phyloP scores from a whole-genome alignment of 2,888 invertebrate species.

The Pyralis farinalis region DNA sequence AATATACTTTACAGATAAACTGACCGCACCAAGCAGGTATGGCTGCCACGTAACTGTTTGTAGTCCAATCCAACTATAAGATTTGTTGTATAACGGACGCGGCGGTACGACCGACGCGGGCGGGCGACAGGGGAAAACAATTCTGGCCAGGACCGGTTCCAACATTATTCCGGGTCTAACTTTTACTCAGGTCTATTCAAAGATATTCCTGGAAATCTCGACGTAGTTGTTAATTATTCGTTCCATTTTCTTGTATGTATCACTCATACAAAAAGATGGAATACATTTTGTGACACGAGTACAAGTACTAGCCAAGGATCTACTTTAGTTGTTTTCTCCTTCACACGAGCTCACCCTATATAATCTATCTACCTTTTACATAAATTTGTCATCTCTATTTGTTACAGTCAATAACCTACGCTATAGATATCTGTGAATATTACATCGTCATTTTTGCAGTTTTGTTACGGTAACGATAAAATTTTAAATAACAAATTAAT shows the following conservation, averaged over 20 bases:
- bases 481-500: too few species aligned
- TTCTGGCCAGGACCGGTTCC: constrained; percentile 52
- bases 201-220: neutral
- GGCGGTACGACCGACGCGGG: constrained; percentile 43
- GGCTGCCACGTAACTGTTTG: constrained; percentile 51
- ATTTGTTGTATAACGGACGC: constrained; percentile 67
- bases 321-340: too few species aligned
- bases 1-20: constrained; percentile 33
- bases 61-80: constrained; percentile 58
- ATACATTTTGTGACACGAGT: too few species aligned
- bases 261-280: too few species aligned
- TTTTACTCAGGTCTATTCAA: constrained; percentile 8
- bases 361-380: too few species aligned
- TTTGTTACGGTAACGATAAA: too few species aligned
- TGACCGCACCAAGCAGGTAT: constrained; percentile 38
- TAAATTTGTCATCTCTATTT: too few species aligned
- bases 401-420: too few species aligned
- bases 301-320: too few species aligned
- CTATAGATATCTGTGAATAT: too few species aligned
- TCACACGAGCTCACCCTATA: too few species aligned
- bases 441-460: too few species aligned
- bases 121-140: constrained; percentile 56
- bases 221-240: neutral
- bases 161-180: constrained; percentile 26
- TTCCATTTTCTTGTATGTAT: neutral